Percentiles rank a stretch among this genome's conserved stretches.
phyloP scores from a whole-genome alignment of 2,113 vertebrate genomes.

The Vireo altiloquus region DNA sequence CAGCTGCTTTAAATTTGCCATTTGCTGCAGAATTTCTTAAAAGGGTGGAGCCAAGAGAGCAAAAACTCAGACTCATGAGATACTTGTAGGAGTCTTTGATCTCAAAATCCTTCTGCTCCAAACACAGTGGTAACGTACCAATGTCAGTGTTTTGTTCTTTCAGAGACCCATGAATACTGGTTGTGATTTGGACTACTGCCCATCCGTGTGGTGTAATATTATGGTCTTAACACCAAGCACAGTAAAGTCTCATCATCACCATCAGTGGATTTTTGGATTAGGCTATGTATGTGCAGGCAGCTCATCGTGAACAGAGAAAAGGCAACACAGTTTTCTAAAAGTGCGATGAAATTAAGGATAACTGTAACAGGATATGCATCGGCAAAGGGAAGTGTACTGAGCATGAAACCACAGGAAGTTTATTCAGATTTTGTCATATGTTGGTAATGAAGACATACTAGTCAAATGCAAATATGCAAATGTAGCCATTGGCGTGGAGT shows the following conservation, averaged over 20 bases:
- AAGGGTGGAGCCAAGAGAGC: not conserved
- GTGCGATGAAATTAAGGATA: not conserved
- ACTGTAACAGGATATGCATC: not conserved
- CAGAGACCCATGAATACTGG: not conserved
- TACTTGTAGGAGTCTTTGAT: not conserved
- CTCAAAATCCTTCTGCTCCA: not conserved
- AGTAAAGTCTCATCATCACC: not conserved
- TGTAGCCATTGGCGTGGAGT: not conserved
- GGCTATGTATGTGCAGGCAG: not conserved
- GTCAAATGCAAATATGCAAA: not conserved
- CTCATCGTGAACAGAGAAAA: not conserved
- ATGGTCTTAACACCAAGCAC: not conserved
- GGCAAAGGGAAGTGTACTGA: not conserved
- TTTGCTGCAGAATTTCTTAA: slow-evolving; percentile 15
- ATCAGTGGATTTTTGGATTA: not conserved
- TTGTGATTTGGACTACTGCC: not conserved
- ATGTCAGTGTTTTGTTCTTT: not conserved
- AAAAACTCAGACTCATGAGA: not conserved
- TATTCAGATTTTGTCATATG: not conserved
- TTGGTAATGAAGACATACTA: not conserved
- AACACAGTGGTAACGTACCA: not conserved
- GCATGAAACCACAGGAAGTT: not conserved
- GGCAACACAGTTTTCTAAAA: not conserved
- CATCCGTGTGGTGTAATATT: not conserved
- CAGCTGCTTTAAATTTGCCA: slow-evolving; percentile 37